These are phyloP conservation scores for Bucorvus abyssinicus DNA, from an alignment of 2,797 vertebrate genomes.

Conservation along the genomic window DNA sequence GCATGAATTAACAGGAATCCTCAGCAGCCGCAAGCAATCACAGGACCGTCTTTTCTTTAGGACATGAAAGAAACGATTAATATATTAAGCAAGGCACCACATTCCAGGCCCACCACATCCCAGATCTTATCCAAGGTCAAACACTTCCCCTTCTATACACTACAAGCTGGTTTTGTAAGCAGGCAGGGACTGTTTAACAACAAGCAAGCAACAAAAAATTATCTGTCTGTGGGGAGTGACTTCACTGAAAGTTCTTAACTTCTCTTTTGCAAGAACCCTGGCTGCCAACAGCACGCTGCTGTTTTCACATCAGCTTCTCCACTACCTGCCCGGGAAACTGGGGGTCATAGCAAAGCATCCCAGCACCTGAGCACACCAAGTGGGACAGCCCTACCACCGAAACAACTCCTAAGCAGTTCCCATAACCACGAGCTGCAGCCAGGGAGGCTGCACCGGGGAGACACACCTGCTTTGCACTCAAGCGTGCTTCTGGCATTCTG, in stretches of 20 bases:
- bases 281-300: neutral
- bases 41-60: neutral
- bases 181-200: neutral
- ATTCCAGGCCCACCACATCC: neutral
- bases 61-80: neutral
- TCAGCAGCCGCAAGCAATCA: neutral
- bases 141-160: neutral
- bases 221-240: neutral
- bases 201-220: neutral
- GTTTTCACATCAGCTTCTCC: neutral
- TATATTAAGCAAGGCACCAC: neutral
- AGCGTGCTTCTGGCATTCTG: neutral
- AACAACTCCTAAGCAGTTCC: neutral
- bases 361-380: neutral
- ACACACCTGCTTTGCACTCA: neutral
- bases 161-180: neutral
- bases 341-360: neutral
- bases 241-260: neutral
- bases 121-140: neutral
- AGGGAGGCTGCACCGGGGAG: neutral
- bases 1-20: neutral
- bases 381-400: accelerated
- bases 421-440: neutral
- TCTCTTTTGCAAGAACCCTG: neutral
- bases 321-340: neutral